These are phyloP conservation scores for Agonopterix alstromeriana DNA, from an alignment of 2,888 invertebrate species.

Conservation along the genomic window DNA sequence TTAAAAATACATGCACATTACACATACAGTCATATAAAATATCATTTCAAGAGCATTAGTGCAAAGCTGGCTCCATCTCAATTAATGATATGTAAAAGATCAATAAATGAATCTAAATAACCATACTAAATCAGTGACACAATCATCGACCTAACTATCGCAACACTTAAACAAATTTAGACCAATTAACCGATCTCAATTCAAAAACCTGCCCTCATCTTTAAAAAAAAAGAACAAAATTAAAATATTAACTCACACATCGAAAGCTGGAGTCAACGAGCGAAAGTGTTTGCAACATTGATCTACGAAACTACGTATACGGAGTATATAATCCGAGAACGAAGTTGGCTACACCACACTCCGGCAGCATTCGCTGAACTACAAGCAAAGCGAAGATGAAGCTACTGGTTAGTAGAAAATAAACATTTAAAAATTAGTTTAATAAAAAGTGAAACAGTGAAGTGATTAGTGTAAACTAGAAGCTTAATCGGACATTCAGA, in stretches of 20 bases:
- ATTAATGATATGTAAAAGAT: no score
- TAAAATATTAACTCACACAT: conserved; percentile 29
- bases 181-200: conserved; percentile 4
- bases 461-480: conserved; percentile 13
- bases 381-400: conserved; percentile 70
- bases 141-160: not conserved
- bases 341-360: conserved; percentile 43
- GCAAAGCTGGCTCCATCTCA: no score
- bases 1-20: no score
- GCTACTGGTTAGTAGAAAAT: conserved; percentile 62
- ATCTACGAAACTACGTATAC: conserved; percentile 50
- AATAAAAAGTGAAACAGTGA: conserved; percentile 15
- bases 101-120: not conserved
- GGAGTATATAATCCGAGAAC: conserved; percentile 58
- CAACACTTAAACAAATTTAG: conserved; percentile 5
- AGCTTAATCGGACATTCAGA: conserved; percentile 1
- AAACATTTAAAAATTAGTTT: conserved; percentile 7
- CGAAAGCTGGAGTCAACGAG: conserved; percentile 31
- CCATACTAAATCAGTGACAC: conserved; percentile 2
- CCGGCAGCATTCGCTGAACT: conserved; percentile 66
- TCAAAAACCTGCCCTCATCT: conserved; percentile 9
- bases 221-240: conserved; percentile 12
- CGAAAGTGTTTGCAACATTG: conserved; percentile 68
- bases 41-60: no score
- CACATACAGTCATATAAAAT: no score